Evolutionary conservation across 1,140 invertebrate genomes (phyloP).

Genomic region (Drosophila paulistorum): DNA sequence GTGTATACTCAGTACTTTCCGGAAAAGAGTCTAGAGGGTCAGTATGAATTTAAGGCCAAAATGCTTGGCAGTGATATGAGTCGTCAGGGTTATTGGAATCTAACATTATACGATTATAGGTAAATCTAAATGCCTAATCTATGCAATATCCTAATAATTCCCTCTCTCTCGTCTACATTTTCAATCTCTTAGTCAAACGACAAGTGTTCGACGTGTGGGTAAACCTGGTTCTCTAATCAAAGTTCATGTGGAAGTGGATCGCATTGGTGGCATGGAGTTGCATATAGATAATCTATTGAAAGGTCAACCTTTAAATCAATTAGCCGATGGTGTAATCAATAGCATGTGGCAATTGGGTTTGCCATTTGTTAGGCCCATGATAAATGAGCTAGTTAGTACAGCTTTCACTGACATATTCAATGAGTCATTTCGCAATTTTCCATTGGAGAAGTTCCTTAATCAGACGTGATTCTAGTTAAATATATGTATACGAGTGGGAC

Average conservation of each 20-base stretch:
- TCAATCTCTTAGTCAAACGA: conserved; percentile 85
- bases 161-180: background rate
- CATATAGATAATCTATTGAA: conserved; percentile 88
- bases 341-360: conserved; percentile 90
- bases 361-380: conserved; percentile 87
- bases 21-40: conserved; percentile 88
- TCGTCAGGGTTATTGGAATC: conserved; percentile 88
- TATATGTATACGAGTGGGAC: conserved; percentile 1
- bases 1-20: conserved; percentile 92
- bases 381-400: conserved; percentile 91
- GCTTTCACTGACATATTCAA: conserved; percentile 92
- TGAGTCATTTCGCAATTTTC: conserved; percentile 88
- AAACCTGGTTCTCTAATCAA: conserved; percentile 84
- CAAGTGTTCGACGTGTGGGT: conserved; percentile 86
- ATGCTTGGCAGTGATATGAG: conserved; percentile 85
- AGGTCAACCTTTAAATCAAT: conserved; percentile 87
- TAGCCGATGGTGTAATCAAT: conserved; percentile 85
- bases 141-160: background rate
- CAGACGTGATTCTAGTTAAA: conserved; percentile 34
- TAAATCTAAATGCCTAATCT: conserved; percentile 18
- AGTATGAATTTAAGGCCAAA: conserved; percentile 87
- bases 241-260: conserved; percentile 88
- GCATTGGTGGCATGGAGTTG: conserved; percentile 89
- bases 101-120: conserved; percentile 88
- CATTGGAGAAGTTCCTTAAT: conserved; percentile 85